Conservation (phyloP, 92 coral and sea anemone species). For the Porites cylindrica region DNA sequence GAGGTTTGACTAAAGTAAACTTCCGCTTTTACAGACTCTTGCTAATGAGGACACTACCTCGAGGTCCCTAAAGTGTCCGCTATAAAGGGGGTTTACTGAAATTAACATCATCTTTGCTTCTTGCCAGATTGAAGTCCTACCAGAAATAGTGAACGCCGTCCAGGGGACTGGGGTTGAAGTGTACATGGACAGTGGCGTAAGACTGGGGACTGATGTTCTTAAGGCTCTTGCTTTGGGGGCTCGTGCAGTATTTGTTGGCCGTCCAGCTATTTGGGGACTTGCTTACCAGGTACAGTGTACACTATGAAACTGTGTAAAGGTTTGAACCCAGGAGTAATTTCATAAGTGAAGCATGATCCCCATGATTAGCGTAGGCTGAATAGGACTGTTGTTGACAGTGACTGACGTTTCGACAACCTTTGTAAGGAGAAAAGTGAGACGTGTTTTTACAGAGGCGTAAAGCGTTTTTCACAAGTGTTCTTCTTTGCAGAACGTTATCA, state of each 20-base stretch:
- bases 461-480: not conserved
- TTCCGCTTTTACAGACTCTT: too few relatives aligned
- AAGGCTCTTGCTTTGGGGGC: slow-evolving; percentile 64
- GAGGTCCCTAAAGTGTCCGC: too few relatives aligned
- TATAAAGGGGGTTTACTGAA: too few relatives aligned
- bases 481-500: not conserved
- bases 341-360: too few relatives aligned
- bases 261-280: slow-evolving; percentile 56
- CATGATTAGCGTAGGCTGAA: too few relatives aligned
- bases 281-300: slow-evolving; percentile 39
- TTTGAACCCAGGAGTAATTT: too few relatives aligned
- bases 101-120: not conserved
- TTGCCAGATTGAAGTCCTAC: slow-evolving; percentile 46
- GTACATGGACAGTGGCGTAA: slow-evolving; percentile 51
- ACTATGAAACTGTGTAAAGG: too few relatives aligned
- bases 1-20: too few relatives aligned
- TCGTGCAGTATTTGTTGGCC: slow-evolving; percentile 50
- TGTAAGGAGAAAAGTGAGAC: not conserved
- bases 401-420: too few relatives aligned
- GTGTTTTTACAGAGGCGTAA: not conserved
- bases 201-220: slow-evolving; percentile 53
- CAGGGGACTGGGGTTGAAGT: not conserved
- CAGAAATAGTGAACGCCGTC: slow-evolving; percentile 8
- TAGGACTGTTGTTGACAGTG: too few relatives aligned
- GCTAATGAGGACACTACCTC: too few relatives aligned